Conservation (phyloP, 2,113 vertebrate species). For the Chloebia gouldiae region DNA sequence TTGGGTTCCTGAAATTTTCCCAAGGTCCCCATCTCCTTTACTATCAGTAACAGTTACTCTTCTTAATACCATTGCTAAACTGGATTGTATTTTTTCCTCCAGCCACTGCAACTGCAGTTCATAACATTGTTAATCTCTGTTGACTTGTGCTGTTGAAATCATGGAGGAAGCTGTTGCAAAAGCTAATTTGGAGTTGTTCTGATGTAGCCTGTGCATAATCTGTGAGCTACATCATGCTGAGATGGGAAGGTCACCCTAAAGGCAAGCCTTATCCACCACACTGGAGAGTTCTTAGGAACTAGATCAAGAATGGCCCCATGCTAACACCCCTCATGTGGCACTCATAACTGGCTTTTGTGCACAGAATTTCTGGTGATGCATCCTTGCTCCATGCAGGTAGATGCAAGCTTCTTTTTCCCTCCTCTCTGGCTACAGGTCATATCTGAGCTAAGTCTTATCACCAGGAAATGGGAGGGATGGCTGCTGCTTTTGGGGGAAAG, state of each 20-base stretch:
- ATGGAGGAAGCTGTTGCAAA: neutral
- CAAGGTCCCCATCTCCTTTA: neutral
- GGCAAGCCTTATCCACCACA: neutral
- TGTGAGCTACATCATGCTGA: neutral
- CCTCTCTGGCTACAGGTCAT: neutral
- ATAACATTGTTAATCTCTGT: neutral
- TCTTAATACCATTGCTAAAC: neutral
- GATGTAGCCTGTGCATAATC: neutral
- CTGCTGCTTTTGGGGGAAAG: neutral
- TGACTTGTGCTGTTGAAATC: neutral
- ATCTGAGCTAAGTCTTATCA: neutral
- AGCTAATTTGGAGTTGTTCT: neutral
- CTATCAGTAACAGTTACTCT: neutral
- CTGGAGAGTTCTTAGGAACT: neutral
- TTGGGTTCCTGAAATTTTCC: neutral
- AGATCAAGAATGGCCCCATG: neutral
- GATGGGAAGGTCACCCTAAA: neutral
- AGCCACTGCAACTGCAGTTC: neutral
- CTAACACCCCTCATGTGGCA: accelerated
- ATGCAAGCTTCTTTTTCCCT: neutral
- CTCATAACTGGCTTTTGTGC: neutral
- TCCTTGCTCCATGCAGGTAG: accelerated
- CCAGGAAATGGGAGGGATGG: neutral
- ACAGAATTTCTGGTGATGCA: neutral
- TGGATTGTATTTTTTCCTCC: neutral